Base-by-base conservation (phyloP, 2,113 vertebrate genomes). In the Microtus montanus region DNA sequence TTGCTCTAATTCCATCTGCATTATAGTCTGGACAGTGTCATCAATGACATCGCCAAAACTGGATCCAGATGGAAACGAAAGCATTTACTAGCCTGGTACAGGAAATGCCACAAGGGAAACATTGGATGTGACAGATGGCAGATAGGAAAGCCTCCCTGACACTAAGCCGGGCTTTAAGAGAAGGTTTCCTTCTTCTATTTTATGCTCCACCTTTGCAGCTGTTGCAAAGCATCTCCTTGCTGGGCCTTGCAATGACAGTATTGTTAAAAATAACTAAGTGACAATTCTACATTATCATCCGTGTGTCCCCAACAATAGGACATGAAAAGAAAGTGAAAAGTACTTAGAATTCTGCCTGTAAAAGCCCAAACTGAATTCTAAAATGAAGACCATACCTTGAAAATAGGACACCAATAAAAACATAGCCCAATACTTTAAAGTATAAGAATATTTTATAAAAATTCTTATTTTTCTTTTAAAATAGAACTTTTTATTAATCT, bases 41-140 rank as follows among this genome's bases (percentile, higher is more conserved):
- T 96, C 80, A 92, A 73, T 97, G 95, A 90, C 73, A 78, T 91
- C 85, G 90, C 93, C 97, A 97, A 95, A 97, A 98, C 44, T 96
- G 49, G 49, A 9, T 96, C 96, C 96, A 98, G 93, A 96, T 96
- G 95, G 92, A 96, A 96, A 30, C 7, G 64, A 71, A 97, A 97
- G 83, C n/a, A 90, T 75, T 97, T 94, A 49, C 14, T 91, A 24
- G 74, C 82, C 78, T 96, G 89, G 35, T 92, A 91, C 91, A 96
- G 95, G 82, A 97, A 97, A 97, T 97, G 80, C 44, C 92, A 61
- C 47, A 88, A 89, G 89, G 92, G 44, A 91, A 89, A 91, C 80
- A 91, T 35, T 95, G 95, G 92, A 70, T 77, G 74, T n/a, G 63
- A 87, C 38, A 91, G 17, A 58, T 58, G 66, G 77, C 44, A 89